These are phyloP conservation scores for Polyergus mexicanus DNA, from an alignment of 1,140 invertebrate species.

Conservation along the genomic window DNA sequence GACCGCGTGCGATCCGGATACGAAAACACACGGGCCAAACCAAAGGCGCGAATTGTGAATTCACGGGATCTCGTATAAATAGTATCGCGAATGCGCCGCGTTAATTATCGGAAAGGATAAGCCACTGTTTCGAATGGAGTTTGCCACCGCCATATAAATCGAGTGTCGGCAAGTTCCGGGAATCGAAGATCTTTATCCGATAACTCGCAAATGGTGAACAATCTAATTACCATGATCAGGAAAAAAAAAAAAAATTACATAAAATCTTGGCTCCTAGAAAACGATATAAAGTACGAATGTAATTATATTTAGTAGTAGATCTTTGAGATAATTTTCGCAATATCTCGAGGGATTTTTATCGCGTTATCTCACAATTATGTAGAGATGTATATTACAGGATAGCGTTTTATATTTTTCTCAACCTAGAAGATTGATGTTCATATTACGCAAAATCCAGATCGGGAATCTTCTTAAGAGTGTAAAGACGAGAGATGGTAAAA, in stretches of 20 bases:
- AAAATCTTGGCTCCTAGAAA: background rate
- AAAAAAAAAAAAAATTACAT: background rate
- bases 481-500: conserved; percentile 35
- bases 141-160: conserved; percentile 45
- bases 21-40: conserved; percentile 46
- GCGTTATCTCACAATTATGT: conserved; percentile 21
- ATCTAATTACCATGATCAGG: background rate
- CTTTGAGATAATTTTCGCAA: background rate
- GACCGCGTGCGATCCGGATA: conserved; percentile 9
- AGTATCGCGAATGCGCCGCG: conserved; percentile 64
- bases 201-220: background rate
- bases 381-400: conserved; percentile 16
- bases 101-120: conserved; percentile 77
- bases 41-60: conserved; percentile 45
- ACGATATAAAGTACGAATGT: background rate
- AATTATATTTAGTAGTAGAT: background rate
- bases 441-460: conserved; percentile 24
- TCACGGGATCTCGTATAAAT: conserved; percentile 69
- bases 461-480: conserved; percentile 15
- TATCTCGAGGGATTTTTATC: conserved; percentile 20
- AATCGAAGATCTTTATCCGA: background rate
- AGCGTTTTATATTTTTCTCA: background rate
- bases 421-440: conserved; percentile 42
- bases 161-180: background rate
- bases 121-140: conserved; percentile 67